Conservation (phyloP, 2,113 vertebrate genomes). For the Plestiodon gilberti region DNA sequence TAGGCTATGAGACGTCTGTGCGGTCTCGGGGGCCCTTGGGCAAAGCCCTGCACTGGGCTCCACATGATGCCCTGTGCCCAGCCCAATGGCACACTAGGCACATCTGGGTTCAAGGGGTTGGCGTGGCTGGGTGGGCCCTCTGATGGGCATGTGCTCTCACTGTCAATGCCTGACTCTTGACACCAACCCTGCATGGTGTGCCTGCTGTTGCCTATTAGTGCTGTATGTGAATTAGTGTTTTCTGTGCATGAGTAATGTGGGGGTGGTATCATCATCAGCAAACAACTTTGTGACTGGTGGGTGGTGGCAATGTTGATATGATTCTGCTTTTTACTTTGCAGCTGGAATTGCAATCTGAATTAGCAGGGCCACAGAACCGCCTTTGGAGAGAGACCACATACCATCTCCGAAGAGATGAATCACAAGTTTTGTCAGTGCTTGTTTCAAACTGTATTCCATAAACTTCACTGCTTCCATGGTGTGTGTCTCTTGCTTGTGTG, state of each 20-base stretch:
- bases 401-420: slow-evolving; percentile 88
- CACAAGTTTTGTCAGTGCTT: slow-evolving; percentile 83
- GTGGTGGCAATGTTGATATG: not conserved
- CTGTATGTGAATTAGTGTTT: not conserved
- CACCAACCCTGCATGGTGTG: too few species aligned
- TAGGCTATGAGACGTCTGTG: too few species aligned
- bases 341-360: not conserved
- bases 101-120: too few species aligned
- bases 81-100: too few species aligned
- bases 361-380: not conserved
- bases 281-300: not conserved
- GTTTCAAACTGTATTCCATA: slow-evolving; percentile 89
- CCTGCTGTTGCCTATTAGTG: not conserved
- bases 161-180: too few species aligned
- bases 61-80: too few species aligned
- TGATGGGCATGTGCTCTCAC: too few species aligned
- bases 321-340: not conserved
- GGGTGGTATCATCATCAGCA: not conserved
- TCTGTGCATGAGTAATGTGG: not conserved
- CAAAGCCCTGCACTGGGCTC: too few species aligned
- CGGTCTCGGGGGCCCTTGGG: too few species aligned
- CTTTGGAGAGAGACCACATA: slow-evolving; percentile 60
- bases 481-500: slow-evolving; percentile 88
- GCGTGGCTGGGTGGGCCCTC: too few species aligned
- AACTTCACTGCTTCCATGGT: slow-evolving; percentile 92